A percentile compares a stretch with the other conserved stretches of the same genome.
These are phyloP conservation scores for Boleophthalmus pectinirostris DNA, from an alignment of 2,113 vertebrate species.

Conservation along the genomic window DNA sequence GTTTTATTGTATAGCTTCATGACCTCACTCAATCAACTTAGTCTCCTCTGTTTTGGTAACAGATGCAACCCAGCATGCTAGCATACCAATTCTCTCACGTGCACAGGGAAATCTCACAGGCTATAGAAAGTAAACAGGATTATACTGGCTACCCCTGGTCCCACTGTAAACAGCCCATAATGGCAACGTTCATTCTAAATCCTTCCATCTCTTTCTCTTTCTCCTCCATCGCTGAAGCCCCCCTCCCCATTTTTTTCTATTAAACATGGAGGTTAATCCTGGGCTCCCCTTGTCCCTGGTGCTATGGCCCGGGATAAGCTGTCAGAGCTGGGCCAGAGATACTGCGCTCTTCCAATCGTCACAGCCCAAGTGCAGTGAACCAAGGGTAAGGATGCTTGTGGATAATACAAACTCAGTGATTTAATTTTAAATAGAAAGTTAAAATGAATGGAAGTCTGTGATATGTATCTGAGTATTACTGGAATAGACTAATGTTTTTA, in stretches of 20 bases:
- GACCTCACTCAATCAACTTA: conserved; percentile 53
- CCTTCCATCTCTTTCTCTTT: conserved; percentile 49
- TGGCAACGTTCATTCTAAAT: conserved; percentile 72
- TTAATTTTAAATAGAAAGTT: not conserved
- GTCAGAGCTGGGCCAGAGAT: conserved; percentile 61
- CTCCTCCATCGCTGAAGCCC: conserved; percentile 2
- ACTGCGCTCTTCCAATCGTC: conserved; percentile 52
- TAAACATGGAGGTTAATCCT: conserved; percentile 77
- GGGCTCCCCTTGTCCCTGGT: conserved; percentile 48
- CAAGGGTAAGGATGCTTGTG: conserved; percentile 3
- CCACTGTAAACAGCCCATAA: conserved; percentile 73
- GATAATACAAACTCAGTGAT: not conserved
- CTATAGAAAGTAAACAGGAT: conserved; percentile 79
- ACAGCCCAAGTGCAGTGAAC: conserved; percentile 22
- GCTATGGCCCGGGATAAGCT: conserved; percentile 64
- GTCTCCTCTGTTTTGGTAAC: conserved; percentile 12
- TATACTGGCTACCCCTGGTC: conserved; percentile 68
- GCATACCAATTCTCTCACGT: conserved; percentile 20
- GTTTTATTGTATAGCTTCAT: conserved; percentile 46
- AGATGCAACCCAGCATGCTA: conserved; percentile 31
- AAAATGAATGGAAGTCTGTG: not conserved
- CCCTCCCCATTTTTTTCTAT: conserved; percentile 64
- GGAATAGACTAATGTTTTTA: not conserved
- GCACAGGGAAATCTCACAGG: conserved; percentile 53
- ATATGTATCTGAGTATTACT: not conserved